Base-by-base conservation (phyloP, 1,140 invertebrate genomes). In the Homalodisca vitripennis region DNA sequence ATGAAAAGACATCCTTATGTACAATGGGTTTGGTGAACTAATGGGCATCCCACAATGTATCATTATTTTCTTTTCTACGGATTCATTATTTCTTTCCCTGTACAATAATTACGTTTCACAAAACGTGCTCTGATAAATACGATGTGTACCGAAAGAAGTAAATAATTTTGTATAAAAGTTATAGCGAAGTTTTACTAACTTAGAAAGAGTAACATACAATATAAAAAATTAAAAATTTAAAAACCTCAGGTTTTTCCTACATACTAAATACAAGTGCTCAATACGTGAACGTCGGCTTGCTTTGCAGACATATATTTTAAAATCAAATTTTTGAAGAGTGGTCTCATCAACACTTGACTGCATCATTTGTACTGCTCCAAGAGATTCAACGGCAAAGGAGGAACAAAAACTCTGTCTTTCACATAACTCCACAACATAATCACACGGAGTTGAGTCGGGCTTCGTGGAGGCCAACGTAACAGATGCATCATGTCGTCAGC, bases 281-380 rank as follows among this genome's bases (percentile, higher is more conserved):
- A 53, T n/a, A 53, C 20, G 22, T 53, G 55, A 60, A 27, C 55
- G 22, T 3, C 27, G 14, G 55, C 55, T 60, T 60, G 14, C 26
- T 60, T 60, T 60, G 55, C 22, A 60, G 55, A 60, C 55, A 60
- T 60, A 13, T 60, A 30, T 60, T 30, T 26, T 60, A 60, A 60
- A 60, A 60, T 60, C 26, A 29, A 60, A 60, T 30, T 60, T 41
- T 41, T 6, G 34, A 41, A 6, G 17, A 41, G 34, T 41, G 34
- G 34, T 17, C 34, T 41, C 17, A 41, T 41, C 34, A 41, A 41
- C 17, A 41, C 34, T 41, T n/a, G n/a, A n/a, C n/a, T n/a, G n/a
- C n/a, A n/a, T n/a, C n/a, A n/a, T n/a, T 41, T 41, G 34, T 41
- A 41, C 34, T 41, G 34, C 34, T n/a, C n/a, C n/a, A n/a, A n/a